phyloP scores from a whole-genome alignment of 2,888 invertebrate species.

The Antheraea yamamai region DNA sequence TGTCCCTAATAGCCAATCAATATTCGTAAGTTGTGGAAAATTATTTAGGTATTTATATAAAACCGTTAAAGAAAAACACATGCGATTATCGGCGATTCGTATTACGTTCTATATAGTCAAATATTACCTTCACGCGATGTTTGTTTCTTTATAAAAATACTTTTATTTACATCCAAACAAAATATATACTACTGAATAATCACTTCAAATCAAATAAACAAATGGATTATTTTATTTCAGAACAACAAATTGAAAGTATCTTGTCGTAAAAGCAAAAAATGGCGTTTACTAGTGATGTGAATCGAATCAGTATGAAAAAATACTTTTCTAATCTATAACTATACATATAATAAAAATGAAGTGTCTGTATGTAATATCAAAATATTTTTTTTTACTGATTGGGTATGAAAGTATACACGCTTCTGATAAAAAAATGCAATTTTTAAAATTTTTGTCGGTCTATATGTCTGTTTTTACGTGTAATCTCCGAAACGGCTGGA shows the following conservation, averaged over 20 bases:
- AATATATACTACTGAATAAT: not conserved
- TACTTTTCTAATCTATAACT: no score
- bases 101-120: slow-evolving; percentile 8
- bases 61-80: slow-evolving; percentile 16
- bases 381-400: no score
- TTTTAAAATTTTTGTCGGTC: no score
- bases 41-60: not conserved
- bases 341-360: no score
- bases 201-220: not conserved
- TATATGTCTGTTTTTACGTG: no score
- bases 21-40: not conserved
- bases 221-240: not conserved
- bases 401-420: no score
- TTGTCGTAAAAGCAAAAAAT: slow-evolving; percentile 21
- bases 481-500: no score
- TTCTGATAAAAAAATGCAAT: no score
- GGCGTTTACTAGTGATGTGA: slow-evolving; percentile 18
- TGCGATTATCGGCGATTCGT: slow-evolving; percentile 13
- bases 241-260: not conserved
- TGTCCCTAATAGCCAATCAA: not conserved
- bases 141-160: slow-evolving; percentile 21
- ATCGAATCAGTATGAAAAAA: no score
- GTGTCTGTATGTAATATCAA: no score
- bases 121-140: slow-evolving; percentile 16
- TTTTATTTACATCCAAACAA: slow-evolving; percentile 23